Percentiles rank a stretch among this genome's conserved stretches.
Evolutionary conservation across 1,140 invertebrate genomes (phyloP).

Genomic region (Chrysoperla carnea): DNA sequence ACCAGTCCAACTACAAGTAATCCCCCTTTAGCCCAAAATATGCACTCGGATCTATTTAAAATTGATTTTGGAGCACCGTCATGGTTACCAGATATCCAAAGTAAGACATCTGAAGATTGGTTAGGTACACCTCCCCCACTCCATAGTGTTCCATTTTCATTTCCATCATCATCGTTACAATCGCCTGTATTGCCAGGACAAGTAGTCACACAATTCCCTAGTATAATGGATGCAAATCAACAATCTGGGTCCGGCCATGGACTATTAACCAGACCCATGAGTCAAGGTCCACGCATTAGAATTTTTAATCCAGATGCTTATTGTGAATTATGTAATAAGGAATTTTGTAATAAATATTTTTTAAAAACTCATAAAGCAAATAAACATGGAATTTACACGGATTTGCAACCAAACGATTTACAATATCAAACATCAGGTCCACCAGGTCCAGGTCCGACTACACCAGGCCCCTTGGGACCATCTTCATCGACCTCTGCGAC

Average conservation of each 20-base stretch:
- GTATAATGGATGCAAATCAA: too few species aligned
- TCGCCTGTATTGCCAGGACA: constrained; percentile 7
- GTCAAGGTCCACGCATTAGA: constrained; percentile 45
- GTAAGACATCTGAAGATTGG: constrained; percentile 11
- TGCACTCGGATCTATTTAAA: background rate
- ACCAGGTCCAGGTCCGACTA: background rate
- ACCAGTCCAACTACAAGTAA: background rate
- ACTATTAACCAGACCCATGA: constrained; percentile 25
- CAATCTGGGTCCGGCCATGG: constrained; percentile 18
- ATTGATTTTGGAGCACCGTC: background rate
- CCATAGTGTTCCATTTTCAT: constrained; percentile 20
- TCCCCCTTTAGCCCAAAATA: background rate
- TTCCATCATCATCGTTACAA: constrained; percentile 23
- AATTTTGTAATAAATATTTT: constrained; percentile 99
- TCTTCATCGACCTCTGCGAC: constrained; percentile 6
- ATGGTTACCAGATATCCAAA: constrained; percentile 8
- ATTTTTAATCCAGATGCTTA: constrained; percentile 94
- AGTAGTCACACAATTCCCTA: too few species aligned
- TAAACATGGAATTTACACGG: constrained; percentile 77
- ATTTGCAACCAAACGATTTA: constrained; percentile 26
- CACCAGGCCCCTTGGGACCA: too few species aligned
- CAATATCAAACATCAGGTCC: constrained; percentile 1
- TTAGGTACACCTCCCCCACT: constrained; percentile 13
- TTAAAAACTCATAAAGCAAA: constrained; percentile 94
- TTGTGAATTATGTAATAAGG: constrained; percentile 94